These are phyloP conservation scores for Stenopsyche tienmushanensis DNA, from an alignment of 1,140 invertebrate genomes.

Conservation along the genomic window DNA sequence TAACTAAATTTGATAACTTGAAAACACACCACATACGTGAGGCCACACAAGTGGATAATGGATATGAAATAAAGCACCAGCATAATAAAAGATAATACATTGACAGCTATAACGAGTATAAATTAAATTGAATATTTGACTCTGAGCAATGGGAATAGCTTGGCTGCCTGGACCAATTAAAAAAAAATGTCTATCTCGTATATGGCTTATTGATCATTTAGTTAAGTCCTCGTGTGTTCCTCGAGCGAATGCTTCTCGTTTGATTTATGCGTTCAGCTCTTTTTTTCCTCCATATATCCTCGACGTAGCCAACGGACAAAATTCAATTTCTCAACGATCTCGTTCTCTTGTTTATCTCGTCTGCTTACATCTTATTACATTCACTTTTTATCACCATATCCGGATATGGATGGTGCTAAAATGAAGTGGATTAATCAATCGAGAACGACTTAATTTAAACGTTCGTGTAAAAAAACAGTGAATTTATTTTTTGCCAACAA, in stretches of 20 bases:
- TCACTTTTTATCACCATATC: conserved; percentile 7
- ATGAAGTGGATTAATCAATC: conserved; percentile 16
- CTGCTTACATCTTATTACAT: conserved; percentile 24
- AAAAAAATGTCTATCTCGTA: conserved; percentile 10
- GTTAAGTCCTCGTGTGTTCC: not conserved
- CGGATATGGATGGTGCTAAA: conserved; percentile 2
- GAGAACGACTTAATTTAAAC: conserved; percentile 18
- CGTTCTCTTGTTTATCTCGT: conserved; percentile 21
- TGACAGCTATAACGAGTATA: conserved; percentile 38
- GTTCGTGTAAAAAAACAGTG: not conserved
- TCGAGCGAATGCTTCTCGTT: conserved; percentile 10
- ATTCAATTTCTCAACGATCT: conserved; percentile 6
- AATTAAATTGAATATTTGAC: conserved; percentile 38
- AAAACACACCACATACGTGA: conserved; percentile 8
- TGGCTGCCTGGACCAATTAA: conserved; percentile 36
- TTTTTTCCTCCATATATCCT: not conserved
- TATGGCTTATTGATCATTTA: conserved; percentile 19
- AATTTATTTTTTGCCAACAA: not conserved
- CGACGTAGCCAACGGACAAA: not conserved
- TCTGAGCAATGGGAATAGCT: conserved; percentile 23
- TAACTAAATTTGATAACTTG: conserved; percentile 18
- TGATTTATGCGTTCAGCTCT: conserved; percentile 19
- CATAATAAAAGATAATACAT: conserved; percentile 37
- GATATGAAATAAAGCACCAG: conserved; percentile 37
- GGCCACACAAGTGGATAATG: conserved; percentile 39